These are phyloP conservation scores for Steinernema scapterisci DNA, from an alignment of 2,888 invertebrate genomes.

Conservation along the genomic window DNA sequence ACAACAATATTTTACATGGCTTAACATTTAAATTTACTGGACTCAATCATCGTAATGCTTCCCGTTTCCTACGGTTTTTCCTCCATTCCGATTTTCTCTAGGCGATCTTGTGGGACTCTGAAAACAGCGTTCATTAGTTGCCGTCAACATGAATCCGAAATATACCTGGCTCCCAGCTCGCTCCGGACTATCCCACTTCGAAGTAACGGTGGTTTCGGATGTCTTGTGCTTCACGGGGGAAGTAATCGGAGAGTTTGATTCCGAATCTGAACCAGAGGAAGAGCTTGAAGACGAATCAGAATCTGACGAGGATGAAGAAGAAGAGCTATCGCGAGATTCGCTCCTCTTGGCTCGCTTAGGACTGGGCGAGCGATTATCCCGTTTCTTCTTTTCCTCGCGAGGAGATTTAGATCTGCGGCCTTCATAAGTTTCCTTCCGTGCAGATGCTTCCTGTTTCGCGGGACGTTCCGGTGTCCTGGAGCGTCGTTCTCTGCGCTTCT, in stretches of 20 bases:
- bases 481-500: too few species aligned
- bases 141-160: neutral
- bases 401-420: neutral
- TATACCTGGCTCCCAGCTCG: neutral
- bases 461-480: neutral
- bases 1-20: too few species aligned
- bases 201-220: neutral
- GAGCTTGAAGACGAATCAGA: neutral
- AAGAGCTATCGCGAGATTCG: neutral
- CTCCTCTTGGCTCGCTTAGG: neutral
- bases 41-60: neutral
- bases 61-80: neutral
- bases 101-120: neutral
- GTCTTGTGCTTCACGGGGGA: neutral
- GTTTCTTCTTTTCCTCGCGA: neutral
- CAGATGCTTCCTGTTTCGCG: neutral
- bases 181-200: slow-evolving; percentile 11
- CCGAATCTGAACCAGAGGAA: neutral
- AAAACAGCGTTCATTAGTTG: neutral
- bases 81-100: neutral
- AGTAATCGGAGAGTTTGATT: neutral
- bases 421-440: neutral
- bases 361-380: neutral
- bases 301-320: neutral
- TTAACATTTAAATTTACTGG: too few species aligned